Evolutionary conservation across 2,888 invertebrate species (phyloP).

Genomic region (Scrobipalpa atriplicella): DNA sequence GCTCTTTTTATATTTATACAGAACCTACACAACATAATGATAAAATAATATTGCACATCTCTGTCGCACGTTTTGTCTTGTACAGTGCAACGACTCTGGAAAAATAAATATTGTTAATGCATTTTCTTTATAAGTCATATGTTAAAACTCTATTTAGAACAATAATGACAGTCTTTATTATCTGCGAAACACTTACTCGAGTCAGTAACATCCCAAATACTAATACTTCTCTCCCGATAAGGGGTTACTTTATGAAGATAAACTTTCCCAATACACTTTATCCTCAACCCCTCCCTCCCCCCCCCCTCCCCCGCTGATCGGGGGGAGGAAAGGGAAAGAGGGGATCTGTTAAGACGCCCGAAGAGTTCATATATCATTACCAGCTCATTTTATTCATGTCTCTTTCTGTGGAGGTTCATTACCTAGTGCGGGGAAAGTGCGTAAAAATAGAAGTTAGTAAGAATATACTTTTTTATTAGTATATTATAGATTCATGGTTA

Average conservation of each 20-base stretch:
- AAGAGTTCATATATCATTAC: slow-evolving; percentile 34
- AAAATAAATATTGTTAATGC: too few species aligned
- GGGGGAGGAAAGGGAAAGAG: neutral
- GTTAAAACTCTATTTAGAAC: neutral
- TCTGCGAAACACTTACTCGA: neutral
- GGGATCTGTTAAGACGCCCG: slow-evolving; percentile 25
- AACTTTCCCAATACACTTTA: slow-evolving; percentile 32
- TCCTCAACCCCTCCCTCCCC: slow-evolving; percentile 6
- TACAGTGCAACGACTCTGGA: too few species aligned
- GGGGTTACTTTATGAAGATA: slow-evolving; percentile 30
- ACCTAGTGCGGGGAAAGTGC: neutral
- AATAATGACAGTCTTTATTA: neutral
- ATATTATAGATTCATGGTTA: neutral
- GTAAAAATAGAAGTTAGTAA: neutral
- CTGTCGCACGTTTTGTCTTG: neutral
- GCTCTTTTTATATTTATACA: neutral
- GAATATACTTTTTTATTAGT: neutral
- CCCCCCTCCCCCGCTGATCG: neutral
- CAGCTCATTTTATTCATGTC: slow-evolving; percentile 33
- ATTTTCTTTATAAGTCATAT: too few species aligned
- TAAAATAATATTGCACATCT: neutral
- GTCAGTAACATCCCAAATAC: neutral
- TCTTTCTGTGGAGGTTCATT: slow-evolving; percentile 27
- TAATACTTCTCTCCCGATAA: slow-evolving; percentile 24
- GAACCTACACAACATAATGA: too few species aligned